A percentile compares a stretch with the other conserved stretches of the same genome.
These are phyloP conservation scores for Scatophagus argus DNA, from an alignment of 2,113 vertebrate genomes.

Conservation along the genomic window DNA sequence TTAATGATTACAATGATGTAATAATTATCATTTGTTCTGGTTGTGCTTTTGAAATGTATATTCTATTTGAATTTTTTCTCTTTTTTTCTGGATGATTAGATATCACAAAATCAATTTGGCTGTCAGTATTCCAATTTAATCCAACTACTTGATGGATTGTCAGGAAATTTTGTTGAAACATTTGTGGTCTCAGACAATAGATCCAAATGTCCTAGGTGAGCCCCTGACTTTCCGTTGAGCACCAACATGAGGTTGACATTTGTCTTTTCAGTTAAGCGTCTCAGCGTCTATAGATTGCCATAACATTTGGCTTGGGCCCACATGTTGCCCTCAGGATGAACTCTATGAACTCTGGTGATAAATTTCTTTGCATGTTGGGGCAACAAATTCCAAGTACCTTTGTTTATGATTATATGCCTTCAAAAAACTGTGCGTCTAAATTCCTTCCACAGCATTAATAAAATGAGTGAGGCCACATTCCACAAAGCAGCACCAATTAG, in stretches of 20 bases:
- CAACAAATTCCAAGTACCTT: background rate
- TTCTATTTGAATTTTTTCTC: background rate
- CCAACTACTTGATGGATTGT: background rate
- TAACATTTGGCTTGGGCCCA: too few relatives aligned
- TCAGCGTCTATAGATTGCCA: background rate
- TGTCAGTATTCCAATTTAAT: background rate
- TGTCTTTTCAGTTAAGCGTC: background rate
- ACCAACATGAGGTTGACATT: too few relatives aligned
- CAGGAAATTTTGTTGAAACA: background rate
- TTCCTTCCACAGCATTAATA: background rate
- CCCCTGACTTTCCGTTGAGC: background rate
- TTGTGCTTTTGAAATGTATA: background rate
- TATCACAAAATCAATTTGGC: background rate
- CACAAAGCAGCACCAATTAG: conserved; percentile 53
- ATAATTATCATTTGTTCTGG: background rate
- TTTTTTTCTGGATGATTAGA: background rate
- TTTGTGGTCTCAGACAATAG: background rate
- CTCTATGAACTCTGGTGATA: background rate
- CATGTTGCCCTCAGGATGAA: background rate
- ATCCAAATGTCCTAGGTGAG: background rate
- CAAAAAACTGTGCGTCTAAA: too few relatives aligned
- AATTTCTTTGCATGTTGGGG: too few relatives aligned
- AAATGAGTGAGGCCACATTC: conserved; percentile 51
- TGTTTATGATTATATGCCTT: background rate
- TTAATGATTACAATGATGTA: too few relatives aligned